These are phyloP conservation scores for Ceyx melanurus DNA, from an alignment of 2,113 vertebrate species.

Conservation along the genomic window DNA sequence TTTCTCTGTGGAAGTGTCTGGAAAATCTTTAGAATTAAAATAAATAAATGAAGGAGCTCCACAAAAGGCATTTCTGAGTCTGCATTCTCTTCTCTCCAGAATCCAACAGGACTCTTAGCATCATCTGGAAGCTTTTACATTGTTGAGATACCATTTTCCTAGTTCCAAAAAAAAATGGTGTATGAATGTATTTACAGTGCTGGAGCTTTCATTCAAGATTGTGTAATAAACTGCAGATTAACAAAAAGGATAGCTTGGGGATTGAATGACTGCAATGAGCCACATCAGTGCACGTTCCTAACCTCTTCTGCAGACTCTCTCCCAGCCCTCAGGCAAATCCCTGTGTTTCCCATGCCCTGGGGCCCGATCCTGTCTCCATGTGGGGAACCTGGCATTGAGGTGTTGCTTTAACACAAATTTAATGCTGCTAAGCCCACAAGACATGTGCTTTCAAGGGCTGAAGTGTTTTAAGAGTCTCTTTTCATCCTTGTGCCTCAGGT, in stretches of 20 bases:
- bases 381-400: not conserved
- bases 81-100: not conserved
- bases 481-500: not conserved
- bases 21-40: slow-evolving; percentile 51
- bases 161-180: not conserved
- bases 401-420: not conserved
- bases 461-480: not conserved
- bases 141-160: not conserved
- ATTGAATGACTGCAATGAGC: not conserved
- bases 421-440: not conserved
- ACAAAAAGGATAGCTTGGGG: not conserved
- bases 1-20: slow-evolving; percentile 48
- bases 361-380: not conserved
- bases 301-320: not conserved
- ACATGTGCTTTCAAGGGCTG: not conserved
- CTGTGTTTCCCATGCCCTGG: not conserved
- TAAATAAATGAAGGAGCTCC: slow-evolving; percentile 28
- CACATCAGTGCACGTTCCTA: accelerated
- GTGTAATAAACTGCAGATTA: not conserved
- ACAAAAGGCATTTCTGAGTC: slow-evolving; percentile 49
- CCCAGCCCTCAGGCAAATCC: not conserved
- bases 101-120: not conserved
- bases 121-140: slow-evolving; percentile 43
- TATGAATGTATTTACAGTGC: not conserved
- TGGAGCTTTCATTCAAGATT: not conserved